Evolutionary conservation across 2,888 invertebrate genomes (phyloP), one percentile per base, ranked within the genome.

Genomic region (Odontocerum albicorne): DNA sequence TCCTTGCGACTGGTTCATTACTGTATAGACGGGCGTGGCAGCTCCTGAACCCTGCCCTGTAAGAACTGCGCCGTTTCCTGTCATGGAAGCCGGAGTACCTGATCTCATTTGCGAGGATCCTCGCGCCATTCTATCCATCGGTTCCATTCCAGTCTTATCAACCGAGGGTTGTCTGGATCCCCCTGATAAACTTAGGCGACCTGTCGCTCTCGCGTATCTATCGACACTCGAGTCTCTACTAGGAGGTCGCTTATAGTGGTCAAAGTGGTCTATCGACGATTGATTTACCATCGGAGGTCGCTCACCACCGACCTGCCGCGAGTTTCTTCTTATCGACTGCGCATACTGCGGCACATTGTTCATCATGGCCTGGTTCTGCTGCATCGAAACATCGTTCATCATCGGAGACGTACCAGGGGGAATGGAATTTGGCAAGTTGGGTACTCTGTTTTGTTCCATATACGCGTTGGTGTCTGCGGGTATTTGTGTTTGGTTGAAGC

Each of bases 221-320:
- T 92, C 92, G 39, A 91, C 89, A 64, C 92, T 92, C 57, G 88
- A 86, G 69, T 92, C 92, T 68, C 92, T 80, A 75, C 92, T 92
- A 1, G 92, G 92, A 47, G 93, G 92, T 69, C 91, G 81, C 72
- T 92, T 92, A 72, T 96, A 96, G 69, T 96, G 96, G 72, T 96
- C 96, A 69, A 94, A 92, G 67, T 92, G 91, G 72, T 94, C 93
- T 67, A 91, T 91, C 64, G 90, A 88, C 8, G 89, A 81, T 74
- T 87, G 81, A 68, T 59, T 70, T 20, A 73, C 62, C 67, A 72
- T 68, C 62, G 72, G 75, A 57, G 79, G 82, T 65, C 62, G 58
- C 53, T 57, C 59, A 47, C 50, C 62, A 46, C 49, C 62, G 54
- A 55, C 61, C 51, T 58, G 62, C 47, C 60, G 53, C 16, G 61